Evolutionary conservation across 2,797 vertebrate genomes (phyloP).

Genomic region (Rhinatrema bivittatum): DNA sequence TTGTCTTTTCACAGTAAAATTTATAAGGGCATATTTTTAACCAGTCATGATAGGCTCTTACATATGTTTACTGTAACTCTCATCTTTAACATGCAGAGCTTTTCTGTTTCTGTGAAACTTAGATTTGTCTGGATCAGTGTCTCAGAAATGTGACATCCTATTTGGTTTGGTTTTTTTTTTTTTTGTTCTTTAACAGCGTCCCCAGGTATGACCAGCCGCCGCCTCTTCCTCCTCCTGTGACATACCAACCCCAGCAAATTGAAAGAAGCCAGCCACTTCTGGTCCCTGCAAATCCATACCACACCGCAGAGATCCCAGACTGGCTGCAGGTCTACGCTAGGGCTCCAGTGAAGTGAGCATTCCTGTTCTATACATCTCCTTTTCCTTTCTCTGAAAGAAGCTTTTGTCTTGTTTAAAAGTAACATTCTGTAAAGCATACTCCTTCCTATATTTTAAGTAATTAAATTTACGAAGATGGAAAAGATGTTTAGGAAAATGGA

Average conservation of each 20-base stretch:
- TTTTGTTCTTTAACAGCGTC: slow-evolving; percentile 56
- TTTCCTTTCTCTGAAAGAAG: not conserved
- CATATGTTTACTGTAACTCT: not conserved
- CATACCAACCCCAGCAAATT: slow-evolving; percentile 77
- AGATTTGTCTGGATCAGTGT: too few species aligned
- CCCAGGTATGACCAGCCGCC: slow-evolving; percentile 91
- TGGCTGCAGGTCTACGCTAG: slow-evolving; percentile 98
- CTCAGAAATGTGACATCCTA: not conserved
- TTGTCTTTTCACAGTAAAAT: too few species aligned
- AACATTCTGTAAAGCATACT: too few species aligned
- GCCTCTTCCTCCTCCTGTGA: slow-evolving; percentile 79
- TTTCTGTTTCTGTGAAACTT: too few species aligned
- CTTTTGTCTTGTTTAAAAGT: too few species aligned
- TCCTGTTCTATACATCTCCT: not conserved
- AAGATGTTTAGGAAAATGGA: too few species aligned
- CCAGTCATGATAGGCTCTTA: too few species aligned
- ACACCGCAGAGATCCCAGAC: slow-evolving; percentile 92
- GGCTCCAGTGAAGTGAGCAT: slow-evolving; percentile 88
- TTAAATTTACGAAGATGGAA: too few species aligned
- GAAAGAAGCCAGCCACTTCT: slow-evolving; percentile 84
- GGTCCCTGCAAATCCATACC: slow-evolving; percentile 96
- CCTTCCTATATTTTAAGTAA: too few species aligned
- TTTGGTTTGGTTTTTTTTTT: not conserved
- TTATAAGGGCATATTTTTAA: too few species aligned
- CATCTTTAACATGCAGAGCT: not conserved